Evolutionary conservation across 1,140 invertebrate species (phyloP).

Genomic region (Drosophila pseudoobscura): DNA sequence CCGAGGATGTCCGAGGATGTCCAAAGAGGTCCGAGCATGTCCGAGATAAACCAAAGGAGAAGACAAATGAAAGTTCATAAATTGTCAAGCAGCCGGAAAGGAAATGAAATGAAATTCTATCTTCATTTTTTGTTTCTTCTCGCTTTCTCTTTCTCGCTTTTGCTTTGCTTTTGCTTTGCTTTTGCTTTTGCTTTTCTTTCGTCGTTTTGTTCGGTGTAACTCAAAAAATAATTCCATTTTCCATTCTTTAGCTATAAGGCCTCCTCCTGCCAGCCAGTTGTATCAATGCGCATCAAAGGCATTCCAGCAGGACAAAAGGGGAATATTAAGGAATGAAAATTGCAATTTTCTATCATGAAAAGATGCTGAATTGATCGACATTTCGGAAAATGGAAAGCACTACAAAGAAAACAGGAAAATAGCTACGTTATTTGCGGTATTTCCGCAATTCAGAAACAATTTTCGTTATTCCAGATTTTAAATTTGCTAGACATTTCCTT

Average conservation of each 20-base stretch:
- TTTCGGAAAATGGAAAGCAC: too few relatives aligned
- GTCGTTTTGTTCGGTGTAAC: background rate
- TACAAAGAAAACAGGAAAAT: too few relatives aligned
- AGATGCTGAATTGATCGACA: too few relatives aligned
- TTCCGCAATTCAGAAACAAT: too few relatives aligned
- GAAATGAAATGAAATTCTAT: constrained; percentile 36
- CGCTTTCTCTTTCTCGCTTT: background rate
- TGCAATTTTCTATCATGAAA: too few relatives aligned
- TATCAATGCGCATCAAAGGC: background rate
- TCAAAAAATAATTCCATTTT: constrained; percentile 29
- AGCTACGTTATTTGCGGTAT: too few relatives aligned
- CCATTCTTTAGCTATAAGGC: background rate
- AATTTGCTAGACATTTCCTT: too few relatives aligned
- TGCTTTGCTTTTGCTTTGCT: background rate
- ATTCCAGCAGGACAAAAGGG: too few relatives aligned
- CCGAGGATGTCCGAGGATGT: constrained; percentile 24
- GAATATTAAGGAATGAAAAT: too few relatives aligned
- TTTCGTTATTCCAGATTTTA: too few relatives aligned
- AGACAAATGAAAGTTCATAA: constrained; percentile 55
- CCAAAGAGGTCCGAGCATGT: constrained; percentile 3
- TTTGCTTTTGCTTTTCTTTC: background rate
- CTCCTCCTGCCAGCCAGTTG: background rate
- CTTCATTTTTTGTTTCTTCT: background rate
- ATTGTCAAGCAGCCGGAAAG: constrained; percentile 45
- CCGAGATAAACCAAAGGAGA: constrained; percentile 41